Evolutionary conservation across 2,797 vertebrate species (phyloP), one percentile per base, ranked within the genome.

Genomic region (Hafferia zeledoni): DNA sequence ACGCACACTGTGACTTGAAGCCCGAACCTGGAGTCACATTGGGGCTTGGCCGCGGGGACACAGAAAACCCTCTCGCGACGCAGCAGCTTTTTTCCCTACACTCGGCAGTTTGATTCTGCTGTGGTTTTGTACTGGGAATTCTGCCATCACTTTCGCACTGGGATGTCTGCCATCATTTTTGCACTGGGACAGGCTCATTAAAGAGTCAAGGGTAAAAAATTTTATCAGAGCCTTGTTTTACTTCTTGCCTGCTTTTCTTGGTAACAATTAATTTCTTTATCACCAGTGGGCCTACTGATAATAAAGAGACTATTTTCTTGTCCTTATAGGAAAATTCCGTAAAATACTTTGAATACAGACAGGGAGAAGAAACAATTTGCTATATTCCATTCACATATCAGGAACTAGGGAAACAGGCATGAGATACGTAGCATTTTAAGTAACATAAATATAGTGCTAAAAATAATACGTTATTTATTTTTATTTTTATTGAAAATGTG

Each of bases 221-320:
- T 13, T 87, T 92, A 70, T 92, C 56, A 84, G 43, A 86, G 28
- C 19, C 16, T 79, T 94, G 6, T 89, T 93, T 53, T 61, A 68
- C 19, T 80, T 92, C 31, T 71, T 71, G 30, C 22, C 27, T 93
- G 18, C 10, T 92, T 77, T 87, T 23, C 25, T 89, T 69, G 28
- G 68, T 86, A 74, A n/a, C 61, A 81, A 23, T 65, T 94, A 84
- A 89, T 94, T 93, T 94, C 46, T 94, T 87, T 90, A 61, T 23
- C 41, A 59, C 7, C 52, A 78, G 14, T 27, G 55, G 15, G 18
- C 37, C 44, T 87, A 41, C 23, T 43, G 17, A 12, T 87, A 69
- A 81, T 71, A 77, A 88, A 85, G 17, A 35, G 31, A 4, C 11
- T 72, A 27, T 74, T 83, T 83, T 81, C 33, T 81, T 86, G 35